These are phyloP conservation scores for Cryptomyrus ogoouensis DNA, from an alignment of 2,113 vertebrate genomes.

Conservation along the genomic window DNA sequence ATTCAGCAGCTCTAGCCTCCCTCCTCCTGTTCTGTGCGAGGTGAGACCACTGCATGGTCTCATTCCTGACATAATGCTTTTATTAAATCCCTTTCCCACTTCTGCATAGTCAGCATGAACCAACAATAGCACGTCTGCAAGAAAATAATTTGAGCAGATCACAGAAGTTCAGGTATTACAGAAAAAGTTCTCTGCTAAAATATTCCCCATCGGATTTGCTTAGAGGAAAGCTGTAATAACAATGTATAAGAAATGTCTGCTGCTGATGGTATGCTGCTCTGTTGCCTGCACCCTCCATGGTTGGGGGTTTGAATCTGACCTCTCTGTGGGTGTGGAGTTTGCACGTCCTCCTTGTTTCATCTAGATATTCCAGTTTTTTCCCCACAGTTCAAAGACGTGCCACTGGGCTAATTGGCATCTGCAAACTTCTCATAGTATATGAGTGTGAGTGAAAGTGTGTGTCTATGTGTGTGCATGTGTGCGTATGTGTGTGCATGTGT, in stretches of 20 bases:
- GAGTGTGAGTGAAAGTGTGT: neutral
- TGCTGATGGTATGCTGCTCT: neutral
- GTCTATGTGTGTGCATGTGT: neutral
- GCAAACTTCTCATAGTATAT: neutral
- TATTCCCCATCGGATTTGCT: neutral
- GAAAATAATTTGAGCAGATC: neutral
- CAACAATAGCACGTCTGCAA: neutral
- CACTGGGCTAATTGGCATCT: neutral
- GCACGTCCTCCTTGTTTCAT: neutral
- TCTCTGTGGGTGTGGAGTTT: neutral
- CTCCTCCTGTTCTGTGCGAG: neutral
- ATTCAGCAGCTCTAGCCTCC: neutral
- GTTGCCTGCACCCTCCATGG: neutral
- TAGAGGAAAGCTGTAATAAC: neutral
- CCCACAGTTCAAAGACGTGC: neutral
- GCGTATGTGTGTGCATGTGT: no score
- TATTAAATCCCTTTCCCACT: neutral
- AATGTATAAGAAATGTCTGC: neutral
- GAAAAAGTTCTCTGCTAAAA: neutral
- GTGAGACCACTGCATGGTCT: neutral
- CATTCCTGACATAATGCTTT: neutral
- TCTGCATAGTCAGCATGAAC: neutral
- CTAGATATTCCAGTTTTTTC: neutral
- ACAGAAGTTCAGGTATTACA: neutral
- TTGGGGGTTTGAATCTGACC: neutral